phyloP scores from a whole-genome alignment of 2,888 invertebrate genomes.

The Lumbricus terrestris region DNA sequence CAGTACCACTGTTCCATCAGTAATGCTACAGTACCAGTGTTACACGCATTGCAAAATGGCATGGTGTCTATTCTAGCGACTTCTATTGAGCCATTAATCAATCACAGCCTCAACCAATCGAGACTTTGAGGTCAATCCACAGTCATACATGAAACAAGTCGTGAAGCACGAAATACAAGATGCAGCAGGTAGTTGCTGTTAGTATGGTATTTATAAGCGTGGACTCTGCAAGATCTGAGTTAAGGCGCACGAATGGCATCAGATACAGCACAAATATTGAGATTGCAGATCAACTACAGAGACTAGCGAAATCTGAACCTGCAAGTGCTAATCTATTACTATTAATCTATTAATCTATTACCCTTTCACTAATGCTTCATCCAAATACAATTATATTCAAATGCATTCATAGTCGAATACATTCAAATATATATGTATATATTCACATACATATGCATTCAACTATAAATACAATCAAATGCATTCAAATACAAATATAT shows the following conservation, averaged over 20 bases:
- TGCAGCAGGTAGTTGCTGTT: no score
- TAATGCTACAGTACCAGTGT: not conserved
- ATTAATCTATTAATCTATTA: not conserved
- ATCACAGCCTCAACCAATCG: not conserved
- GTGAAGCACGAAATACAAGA: no score
- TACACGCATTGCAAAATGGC: not conserved
- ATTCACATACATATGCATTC: not conserved
- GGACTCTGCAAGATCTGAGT: not conserved
- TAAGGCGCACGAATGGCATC: not conserved
- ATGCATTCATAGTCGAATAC: no score
- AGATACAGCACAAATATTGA: not conserved
- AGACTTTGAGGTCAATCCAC: not conserved
- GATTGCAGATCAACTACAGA: not conserved
- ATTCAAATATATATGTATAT: no score
- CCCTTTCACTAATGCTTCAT: no score
- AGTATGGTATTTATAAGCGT: not conserved
- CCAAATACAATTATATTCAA: no score
- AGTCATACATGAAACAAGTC: not conserved
- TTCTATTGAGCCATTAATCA: not conserved
- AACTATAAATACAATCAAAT: not conserved
- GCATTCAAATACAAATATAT: not conserved
- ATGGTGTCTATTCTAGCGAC: not conserved
- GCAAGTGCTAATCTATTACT: not conserved
- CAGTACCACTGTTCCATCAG: not conserved
- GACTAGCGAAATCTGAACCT: no score